phyloP scores from a whole-genome alignment of 2,888 invertebrate genomes.

The Athripsodes cinereus region DNA sequence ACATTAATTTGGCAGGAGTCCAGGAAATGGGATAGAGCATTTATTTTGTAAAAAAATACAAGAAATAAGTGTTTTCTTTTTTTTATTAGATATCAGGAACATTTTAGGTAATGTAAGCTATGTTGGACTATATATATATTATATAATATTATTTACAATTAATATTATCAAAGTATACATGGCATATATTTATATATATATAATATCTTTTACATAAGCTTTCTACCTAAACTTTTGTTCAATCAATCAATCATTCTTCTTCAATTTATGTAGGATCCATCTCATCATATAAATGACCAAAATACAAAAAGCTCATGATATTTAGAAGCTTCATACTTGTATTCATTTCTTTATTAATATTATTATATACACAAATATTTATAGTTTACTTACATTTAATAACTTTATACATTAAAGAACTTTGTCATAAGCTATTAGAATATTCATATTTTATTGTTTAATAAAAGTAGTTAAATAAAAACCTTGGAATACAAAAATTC shows the following conservation, averaged over 20 bases:
- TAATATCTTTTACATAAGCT: constrained; percentile 6
- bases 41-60: constrained; percentile 16
- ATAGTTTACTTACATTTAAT: background rate
- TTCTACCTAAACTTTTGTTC: constrained; percentile 15
- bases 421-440: background rate
- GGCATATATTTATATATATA: constrained; percentile 19
- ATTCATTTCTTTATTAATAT: background rate
- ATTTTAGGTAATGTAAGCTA: constrained; percentile 54
- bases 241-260: constrained; percentile 4
- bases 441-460: background rate
- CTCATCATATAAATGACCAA: constrained; percentile 4
- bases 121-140: constrained; percentile 29
- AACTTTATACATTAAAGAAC: background rate
- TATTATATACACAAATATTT: background rate
- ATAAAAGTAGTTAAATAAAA: background rate
- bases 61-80: constrained; percentile 13
- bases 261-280: too few species aligned
- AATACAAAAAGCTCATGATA: constrained; percentile 19
- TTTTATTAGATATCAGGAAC: constrained; percentile 55
- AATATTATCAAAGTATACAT: constrained; percentile 18
- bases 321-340: constrained; percentile 15
- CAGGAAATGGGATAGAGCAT: too few species aligned
- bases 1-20: too few species aligned
- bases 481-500: background rate
- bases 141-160: constrained; percentile 21